These are phyloP conservation scores for Steinernema hermaphroditum DNA, from an alignment of 2,888 invertebrate genomes.

Conservation along the genomic window DNA sequence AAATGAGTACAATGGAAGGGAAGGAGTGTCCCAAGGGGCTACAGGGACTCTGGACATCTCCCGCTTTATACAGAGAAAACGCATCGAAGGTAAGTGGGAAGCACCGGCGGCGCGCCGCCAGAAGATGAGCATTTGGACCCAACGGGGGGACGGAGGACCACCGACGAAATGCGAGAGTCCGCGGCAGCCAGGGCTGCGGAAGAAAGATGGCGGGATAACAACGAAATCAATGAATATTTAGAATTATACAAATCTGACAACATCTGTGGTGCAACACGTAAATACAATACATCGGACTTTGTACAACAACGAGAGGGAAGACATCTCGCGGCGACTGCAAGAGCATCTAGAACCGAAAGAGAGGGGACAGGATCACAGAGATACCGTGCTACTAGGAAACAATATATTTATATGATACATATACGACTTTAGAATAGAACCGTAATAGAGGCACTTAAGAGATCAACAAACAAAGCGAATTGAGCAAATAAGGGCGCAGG, in stretches of 20 bases:
- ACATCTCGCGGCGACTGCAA: not conserved
- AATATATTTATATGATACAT: slow-evolving; percentile 11
- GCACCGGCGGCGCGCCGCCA: not conserved
- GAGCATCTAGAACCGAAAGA: not conserved
- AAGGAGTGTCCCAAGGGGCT: not conserved
- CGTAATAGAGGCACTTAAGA: slow-evolving; percentile 24
- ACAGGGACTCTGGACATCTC: not conserved
- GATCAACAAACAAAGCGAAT: slow-evolving; percentile 13
- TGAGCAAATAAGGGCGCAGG: not conserved
- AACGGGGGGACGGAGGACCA: not conserved
- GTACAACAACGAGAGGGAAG: slow-evolving; percentile 14
- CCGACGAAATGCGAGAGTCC: not conserved
- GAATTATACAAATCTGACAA: slow-evolving; percentile 9
- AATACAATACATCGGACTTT: not conserved
- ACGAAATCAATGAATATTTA: slow-evolving; percentile 11
- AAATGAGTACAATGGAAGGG: too few species aligned
- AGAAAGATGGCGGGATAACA: slow-evolving; percentile 18
- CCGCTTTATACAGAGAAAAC: not conserved
- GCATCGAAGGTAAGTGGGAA: not conserved
- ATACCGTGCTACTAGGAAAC: not conserved
- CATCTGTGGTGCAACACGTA: not conserved
- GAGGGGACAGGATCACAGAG: slow-evolving; percentile 14
- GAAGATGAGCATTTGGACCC: not conserved
- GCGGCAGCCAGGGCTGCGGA: not conserved
- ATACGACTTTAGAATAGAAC: slow-evolving; percentile 6